Evolutionary conservation across 2,888 invertebrate species (phyloP), one percentile per base, ranked within the genome.

Genomic region (Aphodius granarius): DNA sequence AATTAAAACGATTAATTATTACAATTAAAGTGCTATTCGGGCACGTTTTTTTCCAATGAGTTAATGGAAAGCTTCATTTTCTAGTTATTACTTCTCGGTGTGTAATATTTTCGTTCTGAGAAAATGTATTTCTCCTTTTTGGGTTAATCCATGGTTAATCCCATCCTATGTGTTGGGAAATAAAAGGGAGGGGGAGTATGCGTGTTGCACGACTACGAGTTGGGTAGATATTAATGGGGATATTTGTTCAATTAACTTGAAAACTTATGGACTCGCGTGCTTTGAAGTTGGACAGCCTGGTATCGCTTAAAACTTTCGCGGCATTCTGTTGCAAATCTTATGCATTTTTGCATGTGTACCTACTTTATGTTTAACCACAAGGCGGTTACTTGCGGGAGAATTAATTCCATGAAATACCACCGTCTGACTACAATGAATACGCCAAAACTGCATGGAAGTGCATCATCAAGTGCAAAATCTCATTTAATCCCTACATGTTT

Each of bases 1-100:
- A 68, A 68, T 68, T 68, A 68, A 68, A 68, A 68, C 68, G 68
- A 21, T 68, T 68, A 68, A 68, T 68, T 68, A 68, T 68, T 68
- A 68, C 68, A 68, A 68, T 68, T 68, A 68, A 68, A 68, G n/a
- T 20, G 68, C 68, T 18, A n/a, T 65, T 18, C 65, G 68, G 68
- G 19, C 21, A 68, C n/a, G n/a, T n/a, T n/a, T 16, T 13, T 43
- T 16, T 13, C 15, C 21, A 20, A 5, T 15, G 21, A 5, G 68
- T 68, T 68, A 20, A 21, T 20, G 21, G 9, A 66, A 66, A 66
- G 16, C 68, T 20, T 68, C 20, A 22, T 22, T 20, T 21, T 68
- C 22, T 68, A 20, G 22, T 68, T 68, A 1, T 22, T n/a, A 0
- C 66, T 66, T 0, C 66, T 43, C 43, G 6, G 43, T 43, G 43